These are phyloP conservation scores for Mythimna loreyi DNA, from an alignment of 2,888 invertebrate species.

Conservation along the genomic window DNA sequence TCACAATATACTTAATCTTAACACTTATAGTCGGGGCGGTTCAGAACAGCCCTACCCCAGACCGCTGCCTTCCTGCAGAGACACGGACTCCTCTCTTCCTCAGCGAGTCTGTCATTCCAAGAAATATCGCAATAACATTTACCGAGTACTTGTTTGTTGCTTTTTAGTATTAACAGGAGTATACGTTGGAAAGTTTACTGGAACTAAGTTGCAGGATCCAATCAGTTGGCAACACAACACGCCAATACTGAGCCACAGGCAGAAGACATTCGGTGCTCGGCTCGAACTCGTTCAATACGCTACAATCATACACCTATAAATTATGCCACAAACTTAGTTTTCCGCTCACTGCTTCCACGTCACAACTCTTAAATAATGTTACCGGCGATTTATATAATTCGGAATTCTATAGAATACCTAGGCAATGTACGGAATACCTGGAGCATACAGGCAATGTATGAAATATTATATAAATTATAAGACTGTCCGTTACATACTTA, in stretches of 20 bases:
- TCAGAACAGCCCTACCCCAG: too few species aligned
- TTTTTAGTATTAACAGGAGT: not conserved
- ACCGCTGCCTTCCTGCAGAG: too few species aligned
- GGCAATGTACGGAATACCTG: too few species aligned
- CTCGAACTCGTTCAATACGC: slow-evolving; percentile 27
- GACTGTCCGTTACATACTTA: too few species aligned
- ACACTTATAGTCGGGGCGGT: too few species aligned
- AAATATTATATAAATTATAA: too few species aligned
- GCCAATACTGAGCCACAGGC: slow-evolving; percentile 11
- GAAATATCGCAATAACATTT: slow-evolving; percentile 11
- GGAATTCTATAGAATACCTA: too few species aligned
- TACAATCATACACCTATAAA: slow-evolving; percentile 49
- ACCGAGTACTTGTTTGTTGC: not conserved
- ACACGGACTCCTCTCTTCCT: too few species aligned
- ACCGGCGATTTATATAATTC: too few species aligned
- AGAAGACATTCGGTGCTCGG: slow-evolving; percentile 1
- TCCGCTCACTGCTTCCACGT: slow-evolving; percentile 29
- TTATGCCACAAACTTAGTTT: slow-evolving; percentile 52
- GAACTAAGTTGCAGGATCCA: slow-evolving; percentile 15
- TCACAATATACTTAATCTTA: too few species aligned
- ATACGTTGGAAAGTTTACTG: slow-evolving; percentile 19
- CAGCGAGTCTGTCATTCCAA: not conserved
- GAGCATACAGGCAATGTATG: too few species aligned
- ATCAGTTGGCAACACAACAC: slow-evolving; percentile 10
- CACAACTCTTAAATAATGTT: too few species aligned